These are phyloP conservation scores for Mylabris sibirica DNA, from an alignment of 2,888 invertebrate genomes.

Conservation along the genomic window DNA sequence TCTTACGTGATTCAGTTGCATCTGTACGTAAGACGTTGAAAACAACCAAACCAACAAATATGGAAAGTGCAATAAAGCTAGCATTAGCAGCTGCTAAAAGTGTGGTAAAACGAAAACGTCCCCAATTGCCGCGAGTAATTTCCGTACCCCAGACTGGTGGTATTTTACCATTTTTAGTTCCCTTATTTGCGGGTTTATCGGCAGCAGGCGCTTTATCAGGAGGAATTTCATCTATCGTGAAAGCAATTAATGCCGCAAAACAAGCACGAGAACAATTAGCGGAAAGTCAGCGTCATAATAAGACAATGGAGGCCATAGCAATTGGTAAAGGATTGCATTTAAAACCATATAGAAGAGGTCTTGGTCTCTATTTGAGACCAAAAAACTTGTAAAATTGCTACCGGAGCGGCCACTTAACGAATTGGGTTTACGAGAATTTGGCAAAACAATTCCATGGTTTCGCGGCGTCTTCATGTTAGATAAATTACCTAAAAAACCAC, in stretches of 20 bases:
- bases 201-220: constrained; percentile 54
- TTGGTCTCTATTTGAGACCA: constrained; percentile 37
- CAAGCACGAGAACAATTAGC: constrained; percentile 47
- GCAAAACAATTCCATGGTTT: constrained; percentile 40
- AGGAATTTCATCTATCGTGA: constrained; percentile 53
- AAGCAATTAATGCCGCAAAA: constrained; percentile 52
- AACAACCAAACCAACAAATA: constrained; percentile 21
- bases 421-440: constrained; percentile 45
- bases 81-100: constrained; percentile 30
- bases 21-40: constrained; percentile 19
- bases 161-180: constrained; percentile 47
- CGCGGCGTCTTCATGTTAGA: constrained; percentile 47
- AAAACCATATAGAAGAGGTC: constrained; percentile 44
- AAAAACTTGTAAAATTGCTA: constrained; percentile 39
- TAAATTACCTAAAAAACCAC: constrained; percentile 48
- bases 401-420: constrained; percentile 48
- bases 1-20: constrained; percentile 10
- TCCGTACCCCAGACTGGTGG: constrained; percentile 53
- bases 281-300: constrained; percentile 53
- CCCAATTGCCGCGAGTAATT: constrained; percentile 41
- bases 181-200: constrained; percentile 53
- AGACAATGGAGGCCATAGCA: constrained; percentile 55
- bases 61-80: constrained; percentile 35
- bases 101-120: constrained; percentile 21
- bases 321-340: constrained; percentile 50